Evolutionary conservation across 1,140 invertebrate species (phyloP).

Genomic region (Bactericera cockerelli): DNA sequence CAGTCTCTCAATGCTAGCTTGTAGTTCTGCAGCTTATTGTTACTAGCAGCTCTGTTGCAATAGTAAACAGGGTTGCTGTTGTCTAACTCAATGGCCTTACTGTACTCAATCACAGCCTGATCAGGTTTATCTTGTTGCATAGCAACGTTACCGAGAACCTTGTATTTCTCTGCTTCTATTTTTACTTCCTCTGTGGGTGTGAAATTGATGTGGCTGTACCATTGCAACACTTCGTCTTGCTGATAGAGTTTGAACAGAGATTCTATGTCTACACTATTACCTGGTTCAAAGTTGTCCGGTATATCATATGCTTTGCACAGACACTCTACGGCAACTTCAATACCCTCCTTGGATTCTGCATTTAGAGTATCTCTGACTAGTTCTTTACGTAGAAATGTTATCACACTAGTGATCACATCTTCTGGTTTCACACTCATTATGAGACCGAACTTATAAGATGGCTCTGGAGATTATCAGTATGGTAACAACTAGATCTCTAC

Average conservation of each 20-base stretch:
- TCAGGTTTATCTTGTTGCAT: constrained; percentile 7
- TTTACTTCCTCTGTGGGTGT: background rate
- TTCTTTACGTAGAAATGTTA: constrained; percentile 2
- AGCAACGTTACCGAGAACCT: background rate
- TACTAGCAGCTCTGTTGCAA: constrained; percentile 3
- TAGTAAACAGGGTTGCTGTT: constrained; percentile 3
- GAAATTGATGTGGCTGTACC: background rate
- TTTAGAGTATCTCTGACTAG: background rate
- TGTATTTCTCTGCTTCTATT: background rate
- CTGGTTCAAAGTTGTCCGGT: background rate
- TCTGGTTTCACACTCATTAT: constrained; percentile 1
- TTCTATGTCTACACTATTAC: background rate
- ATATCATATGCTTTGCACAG: constrained; percentile 5
- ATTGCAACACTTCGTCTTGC: background rate
- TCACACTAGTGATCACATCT: background rate
- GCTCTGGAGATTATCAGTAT: too few relatives aligned
- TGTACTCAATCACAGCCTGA: background rate
- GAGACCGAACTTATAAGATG: background rate
- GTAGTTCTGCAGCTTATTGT: background rate
- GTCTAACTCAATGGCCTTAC: background rate
- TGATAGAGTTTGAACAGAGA: background rate
- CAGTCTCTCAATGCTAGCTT: background rate
- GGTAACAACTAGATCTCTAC: too few relatives aligned
- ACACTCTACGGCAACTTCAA: constrained; percentile 4
- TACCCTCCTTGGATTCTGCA: background rate